Evolutionary conservation across 2,888 invertebrate genomes (phyloP), one percentile per base, ranked within the genome.

Genomic region (Brassicogethes aeneus): DNA sequence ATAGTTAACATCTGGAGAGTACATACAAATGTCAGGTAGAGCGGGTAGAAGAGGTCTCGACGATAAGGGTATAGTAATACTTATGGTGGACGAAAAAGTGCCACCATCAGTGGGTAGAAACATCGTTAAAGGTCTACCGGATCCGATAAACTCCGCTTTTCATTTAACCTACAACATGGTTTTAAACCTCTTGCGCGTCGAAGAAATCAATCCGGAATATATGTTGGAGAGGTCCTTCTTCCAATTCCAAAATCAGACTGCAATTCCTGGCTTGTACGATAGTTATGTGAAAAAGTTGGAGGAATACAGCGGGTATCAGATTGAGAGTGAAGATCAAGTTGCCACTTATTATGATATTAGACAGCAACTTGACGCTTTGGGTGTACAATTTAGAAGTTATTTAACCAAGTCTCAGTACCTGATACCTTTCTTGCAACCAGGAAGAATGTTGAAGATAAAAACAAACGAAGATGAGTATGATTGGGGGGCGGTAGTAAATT

Each of bases 91-190:
- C 65, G 93, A 97, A 69, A 91, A 93, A 69, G 90, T 99, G 48
- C 87, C 87, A 15, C 84, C 85, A 0, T 70, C 77, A 0, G 74
- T 80, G 2, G 85, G 86, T 1, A 80, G 84, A 46, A 79, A 76
- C 39, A 85, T 88, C 57, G 79, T 88, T 2, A 82, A 93, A 72
- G 97, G 99, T 13, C 46, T 55, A 57, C 86, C 99, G 0, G 99
- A 99, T 71, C 89, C 95, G 0, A 86, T 99, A 46, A 99, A 99
- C 69, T 96, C 96, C 0, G 97, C 99, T 0, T 99, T 99, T 71
- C 97, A 99, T 69, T 76, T 99, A 44, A 97, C 97, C 0, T 99
- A 99, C 68, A 99, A 99, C 66, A 99, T 99, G 99, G 96, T 99
- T 2, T 69, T 95, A 41, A 85, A 99, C 79, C 72, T 99, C 49